Conservation (phyloP, 2,797 vertebrate species). For the Vireo griseus region DNA sequence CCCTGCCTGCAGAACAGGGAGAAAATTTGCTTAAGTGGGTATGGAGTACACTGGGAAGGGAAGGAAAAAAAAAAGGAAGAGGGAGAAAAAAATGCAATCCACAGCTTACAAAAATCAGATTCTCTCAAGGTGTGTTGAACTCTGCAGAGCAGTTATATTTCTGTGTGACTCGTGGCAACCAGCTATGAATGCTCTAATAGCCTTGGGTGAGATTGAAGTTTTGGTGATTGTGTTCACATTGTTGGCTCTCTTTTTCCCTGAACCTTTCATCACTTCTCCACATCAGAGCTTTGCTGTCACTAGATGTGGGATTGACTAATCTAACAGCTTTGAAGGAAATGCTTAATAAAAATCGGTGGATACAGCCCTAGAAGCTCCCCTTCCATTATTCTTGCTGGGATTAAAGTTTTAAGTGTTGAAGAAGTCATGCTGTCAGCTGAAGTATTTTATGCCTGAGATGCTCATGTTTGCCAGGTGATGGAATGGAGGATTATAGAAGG, state of each 20-base stretch:
- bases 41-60: background rate
- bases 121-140: slow-evolving; percentile 63
- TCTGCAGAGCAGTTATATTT: slow-evolving; percentile 57
- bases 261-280: background rate
- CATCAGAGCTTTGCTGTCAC: background rate
- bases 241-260: background rate
- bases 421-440: slow-evolving; percentile 38
- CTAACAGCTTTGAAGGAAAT: slow-evolving; percentile 53
- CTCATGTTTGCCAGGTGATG: background rate
- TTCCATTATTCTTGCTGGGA: slow-evolving; percentile 58
- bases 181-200: slow-evolving; percentile 46
- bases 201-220: slow-evolving; percentile 56
- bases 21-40: slow-evolving; percentile 30
- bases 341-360: slow-evolving; percentile 68
- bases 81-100: background rate
- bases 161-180: slow-evolving; percentile 29
- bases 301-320: slow-evolving; percentile 15
- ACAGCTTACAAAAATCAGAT: slow-evolving; percentile 67
- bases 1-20: background rate
- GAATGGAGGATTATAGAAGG: background rate
- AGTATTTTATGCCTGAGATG: slow-evolving; percentile 44
- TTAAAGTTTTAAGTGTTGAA: slow-evolving; percentile 55
- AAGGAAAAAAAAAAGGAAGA: background rate
- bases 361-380: slow-evolving; percentile 17
- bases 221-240: slow-evolving; percentile 44